Conservation (phyloP, 2,888 invertebrate species). For the Pachycephus smyrnensis region DNA sequence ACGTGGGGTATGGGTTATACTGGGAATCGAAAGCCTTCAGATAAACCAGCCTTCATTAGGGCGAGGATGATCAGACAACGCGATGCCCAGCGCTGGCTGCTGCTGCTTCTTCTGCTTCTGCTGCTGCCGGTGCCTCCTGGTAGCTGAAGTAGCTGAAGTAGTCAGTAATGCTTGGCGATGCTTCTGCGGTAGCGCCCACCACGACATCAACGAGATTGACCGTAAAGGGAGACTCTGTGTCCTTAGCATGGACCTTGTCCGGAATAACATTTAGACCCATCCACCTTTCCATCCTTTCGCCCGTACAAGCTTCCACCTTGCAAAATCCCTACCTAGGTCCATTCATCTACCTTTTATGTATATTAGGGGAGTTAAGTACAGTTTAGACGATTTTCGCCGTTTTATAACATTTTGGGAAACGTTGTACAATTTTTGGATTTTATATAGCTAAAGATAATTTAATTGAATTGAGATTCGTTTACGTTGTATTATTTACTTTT, state of each 20-base stretch:
- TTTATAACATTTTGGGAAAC: too few species aligned
- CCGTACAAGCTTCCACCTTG: background rate
- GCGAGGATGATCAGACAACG: conserved; percentile 67
- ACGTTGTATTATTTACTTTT: background rate
- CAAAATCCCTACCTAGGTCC: background rate
- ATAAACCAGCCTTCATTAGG: conserved; percentile 67
- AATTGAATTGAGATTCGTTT: background rate
- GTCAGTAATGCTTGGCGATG: background rate
- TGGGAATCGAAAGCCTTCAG: conserved; percentile 66
- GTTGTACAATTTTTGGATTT: too few species aligned
- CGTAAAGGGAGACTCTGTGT: conserved; percentile 26
- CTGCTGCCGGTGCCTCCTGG: conserved; percentile 31
- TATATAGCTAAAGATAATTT: background rate
- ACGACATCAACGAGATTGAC: conserved; percentile 51
- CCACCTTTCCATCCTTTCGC: background rate
- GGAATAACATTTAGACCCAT: background rate
- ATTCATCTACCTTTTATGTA: background rate
- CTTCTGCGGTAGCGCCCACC: conserved; percentile 24
- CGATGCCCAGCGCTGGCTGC: conserved; percentile 54
- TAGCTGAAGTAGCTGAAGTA: conserved; percentile 19
- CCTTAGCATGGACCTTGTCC: background rate
- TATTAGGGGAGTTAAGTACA: background rate
- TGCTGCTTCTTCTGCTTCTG: conserved; percentile 30
- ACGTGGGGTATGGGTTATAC: conserved; percentile 66
- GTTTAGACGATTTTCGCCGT: background rate